A percentile compares a stretch with the other conserved stretches of the same genome.
phyloP scores from a whole-genome alignment of 2,113 vertebrate genomes.

The Corapipo altera region DNA sequence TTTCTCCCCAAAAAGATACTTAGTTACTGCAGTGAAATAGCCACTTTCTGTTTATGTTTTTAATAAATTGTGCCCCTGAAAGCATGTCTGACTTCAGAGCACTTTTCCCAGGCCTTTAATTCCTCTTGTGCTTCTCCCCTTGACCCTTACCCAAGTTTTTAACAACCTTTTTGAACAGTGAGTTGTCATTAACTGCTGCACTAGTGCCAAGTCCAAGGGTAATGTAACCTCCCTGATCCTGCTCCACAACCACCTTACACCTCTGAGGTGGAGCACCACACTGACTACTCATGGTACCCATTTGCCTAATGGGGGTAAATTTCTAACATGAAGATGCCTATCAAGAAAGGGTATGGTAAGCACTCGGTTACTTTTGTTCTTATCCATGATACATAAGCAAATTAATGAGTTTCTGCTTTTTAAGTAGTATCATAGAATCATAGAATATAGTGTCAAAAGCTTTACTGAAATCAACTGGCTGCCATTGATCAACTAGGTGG shows the following conservation, averaged over 20 bases:
- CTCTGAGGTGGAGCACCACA: neutral
- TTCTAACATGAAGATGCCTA: neutral
- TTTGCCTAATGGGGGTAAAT: neutral
- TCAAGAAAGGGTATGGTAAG: neutral
- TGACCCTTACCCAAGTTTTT: neutral
- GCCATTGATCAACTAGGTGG: neutral
- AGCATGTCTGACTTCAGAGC: neutral
- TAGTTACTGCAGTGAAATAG: neutral
- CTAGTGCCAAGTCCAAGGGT: neutral
- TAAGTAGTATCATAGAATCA: neutral
- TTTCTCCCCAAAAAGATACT: neutral
- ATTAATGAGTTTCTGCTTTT: neutral
- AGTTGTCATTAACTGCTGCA: rapidly evolving
- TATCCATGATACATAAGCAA: neutral
- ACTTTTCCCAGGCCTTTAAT: neutral
- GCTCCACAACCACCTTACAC: neutral
- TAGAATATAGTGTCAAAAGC: neutral
- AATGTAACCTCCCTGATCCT: neutral
- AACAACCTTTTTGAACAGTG: neutral
- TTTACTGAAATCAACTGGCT: neutral
- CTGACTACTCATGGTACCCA: rapidly evolving
- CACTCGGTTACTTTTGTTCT: neutral
- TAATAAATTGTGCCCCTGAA: neutral
- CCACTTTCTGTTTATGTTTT: neutral
- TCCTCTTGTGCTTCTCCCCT: neutral